Evolutionary conservation across 2,797 vertebrate genomes (phyloP).

Genomic region (Columba guinea): DNA sequence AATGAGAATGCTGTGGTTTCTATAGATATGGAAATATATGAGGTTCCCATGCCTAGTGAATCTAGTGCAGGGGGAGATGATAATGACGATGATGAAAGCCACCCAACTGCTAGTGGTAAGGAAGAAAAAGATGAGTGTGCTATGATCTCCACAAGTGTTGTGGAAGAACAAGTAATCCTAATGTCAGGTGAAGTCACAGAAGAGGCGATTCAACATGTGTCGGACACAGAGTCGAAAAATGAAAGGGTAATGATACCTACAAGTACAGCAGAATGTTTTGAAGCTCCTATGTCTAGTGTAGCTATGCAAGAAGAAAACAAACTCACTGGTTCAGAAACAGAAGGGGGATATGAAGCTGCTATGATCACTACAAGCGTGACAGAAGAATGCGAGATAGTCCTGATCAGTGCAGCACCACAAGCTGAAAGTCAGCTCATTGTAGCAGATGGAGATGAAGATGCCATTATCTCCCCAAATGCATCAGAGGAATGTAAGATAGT

Average conservation of each 20-base stretch:
- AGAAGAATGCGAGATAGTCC: conserved; percentile 69
- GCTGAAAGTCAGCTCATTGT: conserved; percentile 14
- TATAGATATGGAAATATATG: conserved; percentile 42
- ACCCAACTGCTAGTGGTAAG: conserved; percentile 64
- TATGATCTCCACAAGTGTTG: conserved; percentile 79
- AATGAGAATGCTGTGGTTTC: not conserved
- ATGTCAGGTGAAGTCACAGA: conserved; percentile 34
- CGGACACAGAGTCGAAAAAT: conserved; percentile 38
- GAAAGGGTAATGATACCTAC: conserved; percentile 74
- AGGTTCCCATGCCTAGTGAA: conserved; percentile 72
- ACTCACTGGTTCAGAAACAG: not conserved
- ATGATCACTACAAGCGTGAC: conserved; percentile 73
- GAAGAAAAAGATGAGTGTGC: conserved; percentile 79
- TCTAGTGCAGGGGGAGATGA: conserved; percentile 8
- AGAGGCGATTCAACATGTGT: not conserved
- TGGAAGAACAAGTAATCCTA: conserved; percentile 69
- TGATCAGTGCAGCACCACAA: conserved; percentile 40
- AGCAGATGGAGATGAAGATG: conserved; percentile 21
- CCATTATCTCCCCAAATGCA: conserved; percentile 61
- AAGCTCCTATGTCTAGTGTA: conserved; percentile 70
- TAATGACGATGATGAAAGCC: not conserved
- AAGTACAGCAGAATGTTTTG: conserved; percentile 74
- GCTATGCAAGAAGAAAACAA: conserved; percentile 21
- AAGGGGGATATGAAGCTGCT: conserved; percentile 57
- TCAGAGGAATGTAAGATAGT: conserved; percentile 53